Evolutionary conservation across 1,140 invertebrate species (phyloP), one percentile per base, ranked within the genome.

Genomic region (Heterodera carotae): DNA sequence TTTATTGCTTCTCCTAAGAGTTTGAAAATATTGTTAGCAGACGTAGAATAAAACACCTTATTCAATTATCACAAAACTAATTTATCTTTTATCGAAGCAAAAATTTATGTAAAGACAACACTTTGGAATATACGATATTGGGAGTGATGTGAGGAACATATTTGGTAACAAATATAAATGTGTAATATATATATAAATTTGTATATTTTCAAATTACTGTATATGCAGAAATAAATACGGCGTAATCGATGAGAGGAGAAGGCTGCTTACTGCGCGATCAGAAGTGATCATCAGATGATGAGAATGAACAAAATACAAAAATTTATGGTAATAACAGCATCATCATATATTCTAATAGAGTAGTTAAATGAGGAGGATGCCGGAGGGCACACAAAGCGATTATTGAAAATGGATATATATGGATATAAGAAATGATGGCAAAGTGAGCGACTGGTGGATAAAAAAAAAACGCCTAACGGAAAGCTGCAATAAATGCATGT

Each of bases 41-140:
- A n/a, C n/a, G n/a, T n/a, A n/a, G n/a, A n/a, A n/a, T n/a, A n/a
- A n/a, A n/a, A n/a, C n/a, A n/a, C n/a, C n/a, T n/a, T n/a, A n/a
- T n/a, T n/a, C n/a, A n/a, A n/a, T n/a, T n/a, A n/a, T n/a, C n/a
- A n/a, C n/a, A n/a, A n/a, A n/a, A n/a, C n/a, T n/a, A n/a, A n/a
- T n/a, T n/a, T n/a, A n/a, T 67, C 36, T 67, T 25, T 67, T 67
- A 36, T 22, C 36, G 25, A 67, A 67, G 64, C n/a, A 33, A 67
- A 67, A 67, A 67, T 15, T 22, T 33, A n/a, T 67, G 31, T 18
- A 67, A 67, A n/a, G n/a, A n/a, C n/a, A 67, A 67, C 64, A 67
- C 36, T 67, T 22, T 67, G 31, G 18, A 67, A 67, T 67, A 43
- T 43, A n/a, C n/a, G n/a, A n/a, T n/a, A n/a, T n/a, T 43, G 15